phyloP scores from a whole-genome alignment of 2,797 vertebrate species.

The Dipus sagitta region DNA sequence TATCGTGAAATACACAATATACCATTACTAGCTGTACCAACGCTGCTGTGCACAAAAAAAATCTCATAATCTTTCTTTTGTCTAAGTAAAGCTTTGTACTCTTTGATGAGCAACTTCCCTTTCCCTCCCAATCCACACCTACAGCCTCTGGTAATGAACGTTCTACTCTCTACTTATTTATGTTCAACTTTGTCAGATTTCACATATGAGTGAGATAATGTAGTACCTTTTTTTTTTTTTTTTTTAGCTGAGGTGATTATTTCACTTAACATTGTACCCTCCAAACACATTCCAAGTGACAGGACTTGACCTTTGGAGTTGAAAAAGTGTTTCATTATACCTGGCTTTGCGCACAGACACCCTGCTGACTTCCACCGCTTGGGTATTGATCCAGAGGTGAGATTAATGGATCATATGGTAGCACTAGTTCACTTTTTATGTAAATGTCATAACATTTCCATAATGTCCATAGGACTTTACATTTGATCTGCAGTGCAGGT shows the following conservation, averaged over 20 bases:
- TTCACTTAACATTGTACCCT: neutral
- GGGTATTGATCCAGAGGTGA: neutral
- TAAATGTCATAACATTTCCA: neutral
- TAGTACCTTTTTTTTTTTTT: neutral
- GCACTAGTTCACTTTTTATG: too few relatives aligned
- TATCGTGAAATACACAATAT: neutral
- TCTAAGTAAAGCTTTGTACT: neutral
- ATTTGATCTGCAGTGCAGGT: neutral
- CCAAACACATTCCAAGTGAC: neutral
- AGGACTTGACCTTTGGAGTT: neutral
- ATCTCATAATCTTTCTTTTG: neutral
- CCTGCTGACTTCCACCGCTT: neutral
- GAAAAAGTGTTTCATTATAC: neutral
- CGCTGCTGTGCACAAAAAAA: neutral
- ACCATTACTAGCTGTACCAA: neutral
- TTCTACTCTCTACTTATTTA: neutral
- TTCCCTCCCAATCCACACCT: too few relatives aligned
- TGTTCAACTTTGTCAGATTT: neutral
- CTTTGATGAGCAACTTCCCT: neutral
- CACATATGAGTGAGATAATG: neutral
- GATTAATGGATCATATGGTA: neutral
- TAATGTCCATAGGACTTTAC: neutral
- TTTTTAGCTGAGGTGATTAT: too few relatives aligned
- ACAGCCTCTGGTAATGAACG: neutral
- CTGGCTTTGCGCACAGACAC: neutral